These are phyloP conservation scores for Caenorhabditis sp. DNA, from an alignment of 2,888 invertebrate species.

Conservation along the genomic window DNA sequence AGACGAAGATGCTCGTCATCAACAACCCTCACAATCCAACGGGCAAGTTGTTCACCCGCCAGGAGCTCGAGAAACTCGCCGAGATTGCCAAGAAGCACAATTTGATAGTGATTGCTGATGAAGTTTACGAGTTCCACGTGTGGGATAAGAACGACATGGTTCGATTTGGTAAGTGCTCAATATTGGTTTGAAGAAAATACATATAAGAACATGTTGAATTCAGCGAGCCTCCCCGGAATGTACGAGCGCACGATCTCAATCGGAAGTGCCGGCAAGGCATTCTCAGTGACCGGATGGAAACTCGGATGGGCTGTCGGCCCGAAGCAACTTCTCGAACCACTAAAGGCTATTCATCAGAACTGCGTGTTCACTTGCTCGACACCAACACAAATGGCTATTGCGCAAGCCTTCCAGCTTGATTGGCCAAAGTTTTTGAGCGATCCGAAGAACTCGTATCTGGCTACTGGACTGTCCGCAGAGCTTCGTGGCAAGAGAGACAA, in stretches of 20 bases:
- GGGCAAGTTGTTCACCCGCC: slow-evolving; percentile 88
- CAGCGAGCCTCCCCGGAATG: slow-evolving; percentile 94
- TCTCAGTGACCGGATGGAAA: slow-evolving; percentile 97
- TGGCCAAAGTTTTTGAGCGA: slow-evolving; percentile 63
- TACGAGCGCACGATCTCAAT: slow-evolving; percentile 98
- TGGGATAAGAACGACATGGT: slow-evolving; percentile 90
- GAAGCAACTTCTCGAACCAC: slow-evolving; percentile 88
- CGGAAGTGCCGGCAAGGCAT: slow-evolving; percentile 98
- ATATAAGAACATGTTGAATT: too few relatives aligned
- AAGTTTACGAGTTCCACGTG: slow-evolving; percentile 98
- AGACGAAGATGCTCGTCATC: slow-evolving; percentile 95
- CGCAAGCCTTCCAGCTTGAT: slow-evolving; percentile 92
- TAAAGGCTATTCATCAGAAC: slow-evolving; percentile 94
- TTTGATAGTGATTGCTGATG: slow-evolving; percentile 94
- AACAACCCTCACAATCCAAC: slow-evolving; percentile 98
- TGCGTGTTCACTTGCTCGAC: slow-evolving; percentile 91
- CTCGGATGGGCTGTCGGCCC: slow-evolving; percentile 97
- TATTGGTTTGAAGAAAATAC: too few relatives aligned
- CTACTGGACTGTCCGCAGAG: slow-evolving; percentile 89
- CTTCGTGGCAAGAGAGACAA: slow-evolving; percentile 90
- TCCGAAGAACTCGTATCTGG: slow-evolving; percentile 88
- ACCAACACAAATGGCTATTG: slow-evolving; percentile 89
- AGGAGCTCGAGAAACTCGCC: slow-evolving; percentile 87
- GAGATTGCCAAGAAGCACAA: slow-evolving; percentile 94
- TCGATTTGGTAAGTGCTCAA: slow-evolving; percentile 89